Base-by-base conservation (phyloP, 2,888 invertebrate genomes). In the Auanema sp. region DNA sequence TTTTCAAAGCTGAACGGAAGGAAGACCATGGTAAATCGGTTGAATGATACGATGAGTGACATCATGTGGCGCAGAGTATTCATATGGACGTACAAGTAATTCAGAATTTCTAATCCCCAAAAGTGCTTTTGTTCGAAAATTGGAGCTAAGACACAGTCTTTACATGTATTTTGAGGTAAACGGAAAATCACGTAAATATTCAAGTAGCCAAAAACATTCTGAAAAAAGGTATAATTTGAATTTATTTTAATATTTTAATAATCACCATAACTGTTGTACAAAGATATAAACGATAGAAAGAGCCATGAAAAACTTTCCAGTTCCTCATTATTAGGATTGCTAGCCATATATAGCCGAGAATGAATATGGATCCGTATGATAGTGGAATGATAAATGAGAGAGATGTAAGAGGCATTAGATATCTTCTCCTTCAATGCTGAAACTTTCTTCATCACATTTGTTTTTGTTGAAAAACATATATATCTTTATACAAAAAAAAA, bases 161-260 rank as follows among this genome's bases (percentile, higher is more conserved):
- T 51, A 42, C 64, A 69, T 24, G 69, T 69, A 41, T 64, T 64
- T 40, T 69, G 69, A 18, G 69, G 69, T 5, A 57, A 51, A 16
- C 69, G 63, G 16, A 69, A 59, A 8, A 64, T 69, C 10, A 69
- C 52, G 56, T 64, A 64, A 12, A 64, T 61, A 53, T 69, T 69
- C 49, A 66, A 33, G 44, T 66, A 69, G 14, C 66, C 66, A 6
- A 69, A 1, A 11, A 65, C 14, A 24, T 69, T 69, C 69, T 69
- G 53, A 53, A 65, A 42, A 33, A 47, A 49, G 33, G 33, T 33
- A 33, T 33, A 33, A 11, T 18, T 43, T 10, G n/a, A 23, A 2
- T 42, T 42, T 12, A 18, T 12, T n/a, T 24, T 14, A 12, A 2
- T 56, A 24, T 8, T 23, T 14, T 16, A 33, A 33, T 33, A 33